Evolutionary conservation across 2,797 vertebrate genomes (phyloP).

Genomic region (Sparus aurata): DNA sequence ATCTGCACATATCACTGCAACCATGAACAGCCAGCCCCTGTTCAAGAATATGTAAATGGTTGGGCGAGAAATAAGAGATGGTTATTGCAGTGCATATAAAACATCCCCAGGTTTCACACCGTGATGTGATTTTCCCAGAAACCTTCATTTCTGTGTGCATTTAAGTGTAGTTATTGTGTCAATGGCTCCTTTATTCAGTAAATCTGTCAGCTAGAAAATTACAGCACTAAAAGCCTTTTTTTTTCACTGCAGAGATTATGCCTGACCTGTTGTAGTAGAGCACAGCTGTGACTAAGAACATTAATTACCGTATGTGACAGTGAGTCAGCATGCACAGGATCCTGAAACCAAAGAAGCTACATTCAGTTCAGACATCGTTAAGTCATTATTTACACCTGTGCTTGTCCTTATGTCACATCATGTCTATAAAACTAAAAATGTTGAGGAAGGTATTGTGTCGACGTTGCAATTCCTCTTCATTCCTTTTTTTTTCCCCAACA

Average conservation of each 20-base stretch:
- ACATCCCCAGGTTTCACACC: background rate
- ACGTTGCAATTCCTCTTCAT: background rate
- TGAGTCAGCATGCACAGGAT: background rate
- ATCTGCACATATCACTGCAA: background rate
- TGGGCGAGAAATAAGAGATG: background rate
- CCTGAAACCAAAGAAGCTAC: background rate
- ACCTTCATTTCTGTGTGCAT: background rate
- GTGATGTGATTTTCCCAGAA: background rate
- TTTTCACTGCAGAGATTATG: background rate
- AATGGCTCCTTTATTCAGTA: background rate
- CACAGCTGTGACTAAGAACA: background rate
- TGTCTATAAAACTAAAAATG: background rate
- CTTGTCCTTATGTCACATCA: background rate
- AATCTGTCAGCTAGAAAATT: background rate
- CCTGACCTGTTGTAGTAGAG: background rate
- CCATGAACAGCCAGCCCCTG: background rate
- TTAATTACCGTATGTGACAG: background rate
- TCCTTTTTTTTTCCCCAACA: no score
- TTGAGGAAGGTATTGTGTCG: background rate
- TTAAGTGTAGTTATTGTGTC: background rate
- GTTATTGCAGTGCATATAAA: background rate
- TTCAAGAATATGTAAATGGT: background rate
- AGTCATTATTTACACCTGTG: background rate
- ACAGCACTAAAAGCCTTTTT: background rate
- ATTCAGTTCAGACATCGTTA: background rate